Conservation (phyloP, 2,113 vertebrate genomes). For the Chauna torquata region DNA sequence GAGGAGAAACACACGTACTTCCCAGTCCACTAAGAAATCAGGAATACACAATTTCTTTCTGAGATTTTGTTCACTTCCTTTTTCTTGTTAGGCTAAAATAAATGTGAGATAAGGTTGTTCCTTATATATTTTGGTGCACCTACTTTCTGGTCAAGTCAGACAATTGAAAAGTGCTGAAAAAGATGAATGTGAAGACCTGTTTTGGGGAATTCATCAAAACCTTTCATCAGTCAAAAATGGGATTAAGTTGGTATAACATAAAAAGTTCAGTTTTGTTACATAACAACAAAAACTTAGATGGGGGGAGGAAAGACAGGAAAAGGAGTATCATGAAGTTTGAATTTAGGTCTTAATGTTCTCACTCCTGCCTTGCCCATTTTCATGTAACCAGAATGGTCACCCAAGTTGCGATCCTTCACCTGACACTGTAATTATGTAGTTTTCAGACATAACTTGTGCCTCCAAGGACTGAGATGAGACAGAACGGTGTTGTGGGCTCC, state of each 20-base stretch:
- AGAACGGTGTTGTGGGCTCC: background rate
- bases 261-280: background rate
- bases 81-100: background rate
- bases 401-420: background rate
- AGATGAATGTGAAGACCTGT: background rate
- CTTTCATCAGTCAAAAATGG: background rate
- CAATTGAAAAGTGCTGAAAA: background rate
- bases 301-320: background rate
- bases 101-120: background rate
- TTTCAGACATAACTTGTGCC: background rate
- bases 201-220: background rate
- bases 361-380: background rate
- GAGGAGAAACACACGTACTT: background rate
- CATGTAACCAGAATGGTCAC: accelerated
- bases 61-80: background rate
- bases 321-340: background rate
- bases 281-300: background rate
- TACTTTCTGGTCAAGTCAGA: background rate
- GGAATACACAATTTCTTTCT: background rate
- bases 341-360: background rate
- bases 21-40: background rate
- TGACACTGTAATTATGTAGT: background rate
- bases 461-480: background rate
- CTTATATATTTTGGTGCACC: background rate
- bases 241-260: background rate